phyloP scores from a whole-genome alignment of 2,888 invertebrate species.

The Hoplodrina blanda region DNA sequence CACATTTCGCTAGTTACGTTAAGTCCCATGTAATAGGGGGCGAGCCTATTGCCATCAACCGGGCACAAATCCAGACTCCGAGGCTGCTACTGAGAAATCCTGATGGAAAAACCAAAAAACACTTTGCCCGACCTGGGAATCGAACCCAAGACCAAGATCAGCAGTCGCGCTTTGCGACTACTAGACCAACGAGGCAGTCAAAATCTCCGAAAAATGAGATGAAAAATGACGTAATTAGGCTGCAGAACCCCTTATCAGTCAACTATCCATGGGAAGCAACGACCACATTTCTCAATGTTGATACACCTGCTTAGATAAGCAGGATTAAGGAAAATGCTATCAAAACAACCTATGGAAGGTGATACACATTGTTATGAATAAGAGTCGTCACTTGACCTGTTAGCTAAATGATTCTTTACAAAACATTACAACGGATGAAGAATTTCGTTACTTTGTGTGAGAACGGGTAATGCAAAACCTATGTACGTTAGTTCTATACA shows the following conservation, averaged over 20 bases:
- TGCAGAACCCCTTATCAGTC: constrained; percentile 24
- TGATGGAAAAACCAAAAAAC: too few species aligned
- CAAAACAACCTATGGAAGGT: constrained; percentile 60
- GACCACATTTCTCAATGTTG: constrained; percentile 62
- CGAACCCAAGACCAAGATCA: too few species aligned
- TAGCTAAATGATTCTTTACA: constrained; percentile 35
- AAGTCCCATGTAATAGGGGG: too few species aligned
- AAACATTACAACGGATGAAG: constrained; percentile 35
- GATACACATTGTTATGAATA: constrained; percentile 39
- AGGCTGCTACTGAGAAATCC: too few species aligned
- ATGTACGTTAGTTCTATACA: background rate
- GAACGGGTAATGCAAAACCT: constrained; percentile 16
- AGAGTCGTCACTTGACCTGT: constrained; percentile 37
- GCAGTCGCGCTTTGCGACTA: too few species aligned
- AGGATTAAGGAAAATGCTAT: constrained; percentile 57
- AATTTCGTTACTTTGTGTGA: constrained; percentile 26
- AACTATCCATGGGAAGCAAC: constrained; percentile 62
- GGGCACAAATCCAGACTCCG: too few species aligned
- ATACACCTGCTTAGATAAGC: constrained; percentile 68
- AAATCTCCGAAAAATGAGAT: too few species aligned
- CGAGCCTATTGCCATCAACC: too few species aligned
- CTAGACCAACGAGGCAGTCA: too few species aligned
- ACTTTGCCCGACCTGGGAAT: too few species aligned
- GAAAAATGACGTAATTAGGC: too few species aligned
- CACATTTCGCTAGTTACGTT: too few species aligned